Conservation (phyloP, 2,888 invertebrate species). For the Agrotis clavis region DNA sequence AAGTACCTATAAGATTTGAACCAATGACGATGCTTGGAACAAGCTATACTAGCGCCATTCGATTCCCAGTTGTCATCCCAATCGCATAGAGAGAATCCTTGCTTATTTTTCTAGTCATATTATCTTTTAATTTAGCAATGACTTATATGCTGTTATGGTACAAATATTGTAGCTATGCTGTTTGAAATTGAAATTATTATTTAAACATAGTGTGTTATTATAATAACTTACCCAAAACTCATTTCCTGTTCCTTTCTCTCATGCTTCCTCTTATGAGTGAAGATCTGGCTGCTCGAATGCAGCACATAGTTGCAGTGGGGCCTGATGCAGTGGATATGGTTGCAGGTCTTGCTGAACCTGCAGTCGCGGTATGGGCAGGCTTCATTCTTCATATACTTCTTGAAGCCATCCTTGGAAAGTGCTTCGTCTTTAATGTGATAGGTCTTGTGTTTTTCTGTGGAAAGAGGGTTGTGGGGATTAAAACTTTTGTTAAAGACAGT, state of each 20-base stretch:
- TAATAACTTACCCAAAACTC: slow-evolving; percentile 92
- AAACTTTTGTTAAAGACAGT: background rate
- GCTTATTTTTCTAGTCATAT: too few species aligned
- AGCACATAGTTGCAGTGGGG: slow-evolving; percentile 98
- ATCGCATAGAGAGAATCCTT: too few species aligned
- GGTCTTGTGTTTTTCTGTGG: slow-evolving; percentile 98
- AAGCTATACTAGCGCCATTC: too few species aligned
- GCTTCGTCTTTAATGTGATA: slow-evolving; percentile 99
- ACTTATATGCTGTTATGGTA: too few species aligned
- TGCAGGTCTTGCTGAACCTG: slow-evolving; percentile 98
- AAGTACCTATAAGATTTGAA: too few species aligned
- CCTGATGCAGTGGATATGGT: slow-evolving; percentile 99
- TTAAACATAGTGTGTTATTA: too few species aligned
- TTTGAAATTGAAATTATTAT: too few species aligned
- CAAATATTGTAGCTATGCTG: too few species aligned
- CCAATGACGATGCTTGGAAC: too few species aligned
- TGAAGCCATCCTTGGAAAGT: slow-evolving; percentile 98
- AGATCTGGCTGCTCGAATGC: slow-evolving; percentile 98
- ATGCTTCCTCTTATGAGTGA: slow-evolving; percentile 99
- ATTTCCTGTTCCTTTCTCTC: slow-evolving; percentile 98
- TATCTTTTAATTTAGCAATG: too few species aligned
- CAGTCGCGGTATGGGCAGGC: slow-evolving; percentile 97
- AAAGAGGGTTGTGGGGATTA: background rate
- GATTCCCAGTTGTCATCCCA: too few species aligned
- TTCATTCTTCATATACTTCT: slow-evolving; percentile 99